phyloP scores from a whole-genome alignment of 2,888 invertebrate species.

The Amiota mariae region DNA sequence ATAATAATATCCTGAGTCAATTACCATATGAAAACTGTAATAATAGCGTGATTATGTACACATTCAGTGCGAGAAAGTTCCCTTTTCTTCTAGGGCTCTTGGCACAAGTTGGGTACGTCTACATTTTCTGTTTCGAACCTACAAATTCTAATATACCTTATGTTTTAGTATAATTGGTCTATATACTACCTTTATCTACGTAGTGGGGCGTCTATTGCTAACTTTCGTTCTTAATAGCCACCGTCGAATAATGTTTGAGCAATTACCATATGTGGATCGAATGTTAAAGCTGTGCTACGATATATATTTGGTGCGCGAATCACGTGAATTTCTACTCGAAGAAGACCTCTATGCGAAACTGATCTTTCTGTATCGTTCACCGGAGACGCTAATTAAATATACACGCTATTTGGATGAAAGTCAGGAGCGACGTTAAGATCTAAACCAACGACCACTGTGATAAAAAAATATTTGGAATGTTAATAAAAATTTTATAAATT shows the following conservation, averaged over 20 bases:
- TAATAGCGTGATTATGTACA: slow-evolving; percentile 78
- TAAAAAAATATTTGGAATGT: no score
- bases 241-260: slow-evolving; percentile 90
- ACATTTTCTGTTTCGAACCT: slow-evolving; percentile 63
- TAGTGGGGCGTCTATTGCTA: slow-evolving; percentile 90
- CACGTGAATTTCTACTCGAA: slow-evolving; percentile 90
- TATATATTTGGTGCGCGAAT: slow-evolving; percentile 90
- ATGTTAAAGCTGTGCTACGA: slow-evolving; percentile 86
- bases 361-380: slow-evolving; percentile 96
- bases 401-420: slow-evolving; percentile 71
- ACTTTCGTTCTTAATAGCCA: slow-evolving; percentile 88
- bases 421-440: no score
- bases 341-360: slow-evolving; percentile 97
- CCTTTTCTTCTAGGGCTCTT: slow-evolving; percentile 90
- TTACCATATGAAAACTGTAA: slow-evolving; percentile 59
- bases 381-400: slow-evolving; percentile 94
- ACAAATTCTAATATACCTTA: not conserved
- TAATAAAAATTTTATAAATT: no score
- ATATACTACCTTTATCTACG: slow-evolving; percentile 93
- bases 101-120: slow-evolving; percentile 88
- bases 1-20: slow-evolving; percentile 39
- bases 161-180: slow-evolving; percentile 88
- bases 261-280: slow-evolving; percentile 87
- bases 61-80: slow-evolving; percentile 95
- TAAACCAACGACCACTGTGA: not conserved